Base-by-base conservation (phyloP, 2,113 vertebrate genomes). In the Campylomormyrus tamandua region DNA sequence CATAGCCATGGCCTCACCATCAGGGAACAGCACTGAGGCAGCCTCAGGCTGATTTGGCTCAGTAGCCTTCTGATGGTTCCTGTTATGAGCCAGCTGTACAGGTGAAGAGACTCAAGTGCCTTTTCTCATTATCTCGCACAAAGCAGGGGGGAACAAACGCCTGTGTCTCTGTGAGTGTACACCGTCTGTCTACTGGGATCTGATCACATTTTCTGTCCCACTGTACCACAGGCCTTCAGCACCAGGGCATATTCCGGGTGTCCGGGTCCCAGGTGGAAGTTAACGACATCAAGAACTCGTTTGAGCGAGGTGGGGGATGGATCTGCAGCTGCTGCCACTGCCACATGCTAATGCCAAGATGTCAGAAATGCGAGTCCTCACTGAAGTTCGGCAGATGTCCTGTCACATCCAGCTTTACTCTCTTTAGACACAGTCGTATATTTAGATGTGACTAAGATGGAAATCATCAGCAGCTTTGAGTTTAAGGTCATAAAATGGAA, bases 201-300 rank as follows among this genome's bases (percentile, higher is more conserved):
- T 84, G 42, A 46, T 49, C 45, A 84, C n/a, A 1, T 24, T 19
- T 46, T 84, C 39, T 84, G 19, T 9, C 83, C 83, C 87, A 3
- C 19, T 50, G 46, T 27, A 42, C 56, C 91, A 35, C 93, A 99
- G 98, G 98, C 93, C 97, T 99, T 91, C 98, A 99, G 94, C 98
- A 99, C 94, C 98, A 99, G 90, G 98, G 98, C 52, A 99, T 99
- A 92, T 99, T 99, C 94, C 95, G 98, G 95, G 98, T 99, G 58
- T 99, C 98, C 13, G 98, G 98, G 56, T 99, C 98, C 83, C 98
- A 99, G 94, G 97, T 99, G 91, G 98, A 99, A 94, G 97, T 99
- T 94, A 99, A 99, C 90, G 98, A 99, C 94, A 99, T 99, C 95
- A 99, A 99, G 95, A 99, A 99, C 95, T 98, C 97, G 77, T 99